These are phyloP conservation scores for Ectropis grisescens DNA, from an alignment of 1,140 invertebrate species.

Conservation along the genomic window DNA sequence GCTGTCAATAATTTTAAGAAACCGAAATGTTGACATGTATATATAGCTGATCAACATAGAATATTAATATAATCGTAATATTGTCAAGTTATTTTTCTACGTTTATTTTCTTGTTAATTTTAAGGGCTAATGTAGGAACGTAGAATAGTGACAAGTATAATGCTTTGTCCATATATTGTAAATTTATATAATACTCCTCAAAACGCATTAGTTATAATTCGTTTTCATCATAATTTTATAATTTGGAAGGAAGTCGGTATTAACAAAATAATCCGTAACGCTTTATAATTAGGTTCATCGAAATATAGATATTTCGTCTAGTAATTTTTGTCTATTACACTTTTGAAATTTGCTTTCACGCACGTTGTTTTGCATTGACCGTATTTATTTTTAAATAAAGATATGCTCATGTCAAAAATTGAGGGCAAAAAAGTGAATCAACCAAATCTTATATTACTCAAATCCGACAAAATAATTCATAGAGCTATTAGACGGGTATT, in stretches of 20 bases:
- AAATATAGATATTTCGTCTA: conserved; percentile 60
- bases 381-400: too few species aligned
- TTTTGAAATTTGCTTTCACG: conserved; percentile 48
- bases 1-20: conserved; percentile 69
- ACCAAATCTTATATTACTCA: too few species aligned
- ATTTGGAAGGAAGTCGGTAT: conserved; percentile 22
- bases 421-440: too few species aligned
- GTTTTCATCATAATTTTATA: too few species aligned
- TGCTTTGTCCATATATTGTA: conserved; percentile 26
- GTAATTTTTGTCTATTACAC: conserved; percentile 45
- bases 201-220: too few species aligned
- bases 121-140: conserved; percentile 47
- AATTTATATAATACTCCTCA: too few species aligned
- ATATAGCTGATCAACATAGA: conserved; percentile 67
- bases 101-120: conserved; percentile 56
- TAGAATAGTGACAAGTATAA: conserved; percentile 17
- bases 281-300: conserved; percentile 67
- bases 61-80: conserved; percentile 60
- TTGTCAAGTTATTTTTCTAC: conserved; percentile 67
- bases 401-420: too few species aligned
- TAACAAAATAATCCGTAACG: conserved; percentile 59
- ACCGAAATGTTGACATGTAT: conserved; percentile 65
- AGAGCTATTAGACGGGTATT: too few species aligned
- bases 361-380: conserved; percentile 32
- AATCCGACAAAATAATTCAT: too few species aligned